Evolutionary conservation across 2,888 invertebrate genomes (phyloP).

Genomic region (Amaurobius ferox): DNA sequence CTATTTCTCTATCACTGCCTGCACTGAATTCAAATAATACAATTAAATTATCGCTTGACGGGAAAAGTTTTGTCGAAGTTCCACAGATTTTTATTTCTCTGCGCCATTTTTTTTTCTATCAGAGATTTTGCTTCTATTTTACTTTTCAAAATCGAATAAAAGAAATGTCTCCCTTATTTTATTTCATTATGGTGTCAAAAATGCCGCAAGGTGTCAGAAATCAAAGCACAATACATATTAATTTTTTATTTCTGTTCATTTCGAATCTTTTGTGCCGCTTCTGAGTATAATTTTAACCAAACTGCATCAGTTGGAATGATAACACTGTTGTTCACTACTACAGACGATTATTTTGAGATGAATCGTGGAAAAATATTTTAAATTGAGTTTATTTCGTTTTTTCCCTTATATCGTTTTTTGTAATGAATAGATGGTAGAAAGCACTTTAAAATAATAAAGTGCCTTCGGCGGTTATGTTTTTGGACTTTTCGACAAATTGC

Average conservation of each 20-base stretch:
- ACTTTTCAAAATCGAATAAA: neutral
- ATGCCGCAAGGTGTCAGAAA: slow-evolving; percentile 17
- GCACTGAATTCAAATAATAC: slow-evolving; percentile 68
- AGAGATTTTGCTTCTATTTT: slow-evolving; percentile 23
- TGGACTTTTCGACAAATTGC: no score
- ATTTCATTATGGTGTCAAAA: slow-evolving; percentile 14
- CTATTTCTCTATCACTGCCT: slow-evolving; percentile 1
- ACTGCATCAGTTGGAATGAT: neutral
- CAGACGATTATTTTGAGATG: no score
- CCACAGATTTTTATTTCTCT: slow-evolving; percentile 20
- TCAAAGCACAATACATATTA: slow-evolving; percentile 25
- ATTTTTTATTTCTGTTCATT: neutral
- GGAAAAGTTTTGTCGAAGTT: slow-evolving; percentile 59
- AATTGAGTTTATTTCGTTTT: no score
- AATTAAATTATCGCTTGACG: slow-evolving; percentile 60
- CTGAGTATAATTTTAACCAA: neutral
- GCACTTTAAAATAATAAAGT: no score
- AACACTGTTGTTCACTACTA: neutral
- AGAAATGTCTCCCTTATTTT: neutral
- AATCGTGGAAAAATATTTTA: no score
- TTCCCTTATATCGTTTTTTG: no score
- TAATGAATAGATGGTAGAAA: no score
- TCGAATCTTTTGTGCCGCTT: neutral
- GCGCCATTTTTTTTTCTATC: slow-evolving; percentile 8
- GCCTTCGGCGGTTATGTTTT: no score